Conservation (phyloP, 2,113 vertebrate genomes). For the Dipodomys ordii region DNA sequence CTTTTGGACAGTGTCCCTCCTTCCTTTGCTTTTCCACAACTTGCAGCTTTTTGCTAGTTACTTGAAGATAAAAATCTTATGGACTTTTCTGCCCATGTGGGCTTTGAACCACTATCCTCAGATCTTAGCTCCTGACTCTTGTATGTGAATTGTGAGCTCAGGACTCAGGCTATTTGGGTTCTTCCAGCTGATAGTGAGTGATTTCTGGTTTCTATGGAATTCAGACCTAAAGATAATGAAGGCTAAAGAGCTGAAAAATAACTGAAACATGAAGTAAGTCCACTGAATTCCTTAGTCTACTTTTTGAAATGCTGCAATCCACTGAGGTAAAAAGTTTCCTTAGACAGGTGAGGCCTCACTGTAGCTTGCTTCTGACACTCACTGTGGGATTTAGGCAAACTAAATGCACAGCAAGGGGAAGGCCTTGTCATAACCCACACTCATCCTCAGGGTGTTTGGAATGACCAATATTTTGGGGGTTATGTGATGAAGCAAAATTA, state of each 20-base stretch:
- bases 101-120: no score
- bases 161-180: not conserved
- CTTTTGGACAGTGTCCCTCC: no score
- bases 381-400: not conserved
- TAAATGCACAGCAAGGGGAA: not conserved
- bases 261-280: not conserved
- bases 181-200: not conserved
- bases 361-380: not conserved
- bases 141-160: not conserved
- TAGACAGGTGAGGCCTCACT: not conserved
- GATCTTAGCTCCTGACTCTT: not conserved
- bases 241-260: constrained; percentile 12
- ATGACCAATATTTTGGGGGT: not conserved
- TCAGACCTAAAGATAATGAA: constrained; percentile 25
- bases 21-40: no score
- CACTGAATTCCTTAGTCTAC: not conserved
- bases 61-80: no score
- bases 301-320: not conserved
- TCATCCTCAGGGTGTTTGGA: constrained; percentile 27
- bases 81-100: no score
- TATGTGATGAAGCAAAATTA: constrained; percentile 30
- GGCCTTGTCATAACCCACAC: not conserved
- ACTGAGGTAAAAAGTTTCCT: not conserved
- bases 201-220: constrained; percentile 15
- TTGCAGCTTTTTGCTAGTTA: no score